phyloP scores from a whole-genome alignment of 64 coral and sea anemone genomes.

The Stichodactyla mertensii region DNA sequence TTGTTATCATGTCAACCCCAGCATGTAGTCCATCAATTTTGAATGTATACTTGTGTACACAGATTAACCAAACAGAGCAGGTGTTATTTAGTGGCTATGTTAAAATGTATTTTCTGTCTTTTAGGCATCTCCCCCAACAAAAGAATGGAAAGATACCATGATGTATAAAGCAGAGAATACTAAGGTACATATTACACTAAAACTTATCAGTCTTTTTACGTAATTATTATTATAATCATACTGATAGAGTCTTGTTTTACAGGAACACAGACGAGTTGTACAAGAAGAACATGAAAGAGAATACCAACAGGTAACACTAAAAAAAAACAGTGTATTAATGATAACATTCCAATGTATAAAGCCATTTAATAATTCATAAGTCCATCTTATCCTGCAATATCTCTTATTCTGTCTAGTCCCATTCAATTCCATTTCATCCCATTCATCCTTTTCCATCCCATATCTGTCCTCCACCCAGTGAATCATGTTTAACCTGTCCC shows the following conservation, averaged over 20 bases:
- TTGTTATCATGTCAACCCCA: too few relatives aligned
- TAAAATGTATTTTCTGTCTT: neutral
- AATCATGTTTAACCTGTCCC: too few relatives aligned
- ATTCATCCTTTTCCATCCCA: too few relatives aligned
- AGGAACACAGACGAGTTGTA: conserved; percentile 89
- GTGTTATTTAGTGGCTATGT: neutral
- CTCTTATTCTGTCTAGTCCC: too few relatives aligned
- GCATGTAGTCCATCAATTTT: too few relatives aligned
- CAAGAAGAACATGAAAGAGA: conserved; percentile 97
- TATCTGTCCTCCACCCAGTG: too few relatives aligned
- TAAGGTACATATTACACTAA: conserved; percentile 27
- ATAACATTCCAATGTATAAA: too few relatives aligned
- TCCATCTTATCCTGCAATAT: too few relatives aligned
- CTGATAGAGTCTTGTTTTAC: neutral
- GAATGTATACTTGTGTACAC: too few relatives aligned
- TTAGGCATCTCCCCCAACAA: conserved; percentile 54
- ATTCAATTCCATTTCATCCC: too few relatives aligned
- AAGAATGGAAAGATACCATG: conserved; percentile 74
- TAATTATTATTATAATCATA: neutral
- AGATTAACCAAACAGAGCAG: too few relatives aligned
- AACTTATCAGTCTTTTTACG: neutral
- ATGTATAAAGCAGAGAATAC: conserved; percentile 67
- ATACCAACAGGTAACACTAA: conserved; percentile 73
- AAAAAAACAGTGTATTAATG: neutral
- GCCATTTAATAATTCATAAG: too few relatives aligned